Base-by-base conservation (phyloP, 2,888 invertebrate genomes). In the Anthophora plumipes region DNA sequence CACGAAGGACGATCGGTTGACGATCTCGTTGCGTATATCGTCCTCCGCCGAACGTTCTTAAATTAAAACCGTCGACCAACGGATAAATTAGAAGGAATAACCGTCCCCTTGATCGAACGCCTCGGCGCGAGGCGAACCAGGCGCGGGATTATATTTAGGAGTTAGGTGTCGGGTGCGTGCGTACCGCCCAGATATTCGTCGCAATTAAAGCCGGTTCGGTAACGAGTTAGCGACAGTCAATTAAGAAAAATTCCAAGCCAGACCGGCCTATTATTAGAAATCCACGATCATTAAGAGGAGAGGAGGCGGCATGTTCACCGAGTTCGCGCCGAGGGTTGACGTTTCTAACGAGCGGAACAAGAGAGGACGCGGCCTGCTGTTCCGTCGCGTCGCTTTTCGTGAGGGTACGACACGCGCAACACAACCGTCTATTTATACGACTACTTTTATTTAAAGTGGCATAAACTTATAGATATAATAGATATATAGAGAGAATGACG, bases 391-490 rank as follows among this genome's bases (percentile, higher is more conserved):
- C 52, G 70, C 25, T 59, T 61, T 50, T 77, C 71, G 66, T 55
- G 52, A 63, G 46, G 67, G 22, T 20, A 20, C 41, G 25, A 11
- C 66, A 14, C 50, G 52, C 39, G 14, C 39, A n/a, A 25, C n/a
- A 17, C n/a, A 41, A 2, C 63, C 54, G 43, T 63, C 79, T 79
- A 81, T 81, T 81, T 75, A 81, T 81, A 81, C 68, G n/a, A n/a
- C 31, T 22, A 73, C 60, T 81, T 82, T 82, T 81, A 66, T 77
- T 81, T 73, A 60, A 69, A 67, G 74, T 71, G 73, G 69, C 73
- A 68, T 73, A 74, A 77, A 84, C 70, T 80, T 80, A 80, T 71
- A 71, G 80, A 59, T 50, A 73, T 80, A 84, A 83, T 80, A 73
- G 79, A 55, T 41, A 43, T 41, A 59, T 20, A 43, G 14, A 14